Evolutionary conservation across 1,140 invertebrate species (phyloP).

Genomic region (Trichonephila clavata): DNA sequence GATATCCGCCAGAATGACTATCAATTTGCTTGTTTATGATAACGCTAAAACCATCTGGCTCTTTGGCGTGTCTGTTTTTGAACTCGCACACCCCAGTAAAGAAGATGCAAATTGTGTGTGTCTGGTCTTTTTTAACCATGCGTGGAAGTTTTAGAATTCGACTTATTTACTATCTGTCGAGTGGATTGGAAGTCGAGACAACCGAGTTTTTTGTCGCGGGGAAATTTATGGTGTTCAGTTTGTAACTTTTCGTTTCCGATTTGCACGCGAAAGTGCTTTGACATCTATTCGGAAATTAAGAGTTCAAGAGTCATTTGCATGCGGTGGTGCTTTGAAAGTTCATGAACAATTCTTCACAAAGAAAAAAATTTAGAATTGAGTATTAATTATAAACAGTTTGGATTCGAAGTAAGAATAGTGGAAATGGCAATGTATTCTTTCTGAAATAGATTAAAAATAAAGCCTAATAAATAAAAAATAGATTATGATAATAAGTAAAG

Average conservation of each 20-base stretch:
- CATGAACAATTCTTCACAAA: too few relatives aligned
- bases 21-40: background rate
- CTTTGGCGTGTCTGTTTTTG: background rate
- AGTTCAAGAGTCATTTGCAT: too few relatives aligned
- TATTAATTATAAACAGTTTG: too few relatives aligned
- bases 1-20: background rate
- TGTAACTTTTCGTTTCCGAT: background rate
- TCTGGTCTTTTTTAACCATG: background rate
- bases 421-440: too few relatives aligned
- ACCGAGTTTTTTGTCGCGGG: background rate
- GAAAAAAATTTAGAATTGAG: too few relatives aligned
- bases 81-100: background rate
- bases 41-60: background rate
- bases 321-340: too few relatives aligned
- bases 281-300: background rate
- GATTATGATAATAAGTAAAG: too few relatives aligned
- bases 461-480: too few relatives aligned
- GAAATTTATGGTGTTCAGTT: background rate
- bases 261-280: conserved; percentile 13
- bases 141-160: background rate
- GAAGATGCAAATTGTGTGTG: background rate
- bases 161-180: background rate
- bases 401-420: too few relatives aligned
- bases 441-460: too few relatives aligned
- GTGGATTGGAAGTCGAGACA: background rate